Conservation (phyloP, 2,113 vertebrate species). For the Anser brachyrhynchus region DNA sequence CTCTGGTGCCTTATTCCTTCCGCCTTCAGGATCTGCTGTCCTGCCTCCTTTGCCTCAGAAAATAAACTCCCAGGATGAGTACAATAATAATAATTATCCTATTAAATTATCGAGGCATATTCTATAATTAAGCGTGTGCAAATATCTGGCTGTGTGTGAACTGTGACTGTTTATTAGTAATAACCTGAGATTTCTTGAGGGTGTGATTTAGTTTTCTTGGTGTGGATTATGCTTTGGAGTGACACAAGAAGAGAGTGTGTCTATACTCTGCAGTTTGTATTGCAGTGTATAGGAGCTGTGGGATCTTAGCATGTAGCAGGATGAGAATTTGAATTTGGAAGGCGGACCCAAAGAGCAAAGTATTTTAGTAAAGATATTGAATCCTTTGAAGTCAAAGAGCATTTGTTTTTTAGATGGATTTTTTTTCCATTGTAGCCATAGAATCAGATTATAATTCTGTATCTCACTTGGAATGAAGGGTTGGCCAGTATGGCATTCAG, state of each 20-base stretch:
- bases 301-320: not conserved
- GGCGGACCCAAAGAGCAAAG: not conserved
- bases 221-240: not conserved
- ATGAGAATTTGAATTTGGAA: not conserved
- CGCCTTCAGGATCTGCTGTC: not conserved
- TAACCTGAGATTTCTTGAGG: not conserved
- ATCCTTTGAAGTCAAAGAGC: not conserved
- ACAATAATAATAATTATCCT: slow-evolving; percentile 25
- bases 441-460: not conserved
- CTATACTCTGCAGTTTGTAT: not conserved
- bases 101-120: not conserved
- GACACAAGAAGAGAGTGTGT: not conserved
- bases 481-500: not conserved
- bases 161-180: not conserved
- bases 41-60: not conserved
- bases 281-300: not conserved
- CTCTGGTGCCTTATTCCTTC: not conserved
- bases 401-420: not conserved
- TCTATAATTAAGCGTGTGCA: not conserved
- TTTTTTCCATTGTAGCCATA: not conserved
- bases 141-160: not conserved
- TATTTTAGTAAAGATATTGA: not conserved
- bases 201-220: not conserved
- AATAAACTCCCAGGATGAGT: not conserved
- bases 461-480: not conserved